A percentile compares a stretch with the other conserved stretches of the same genome.
These are phyloP conservation scores for Sciurus carolinensis DNA, from an alignment of 2,797 vertebrate genomes.

Conservation along the genomic window DNA sequence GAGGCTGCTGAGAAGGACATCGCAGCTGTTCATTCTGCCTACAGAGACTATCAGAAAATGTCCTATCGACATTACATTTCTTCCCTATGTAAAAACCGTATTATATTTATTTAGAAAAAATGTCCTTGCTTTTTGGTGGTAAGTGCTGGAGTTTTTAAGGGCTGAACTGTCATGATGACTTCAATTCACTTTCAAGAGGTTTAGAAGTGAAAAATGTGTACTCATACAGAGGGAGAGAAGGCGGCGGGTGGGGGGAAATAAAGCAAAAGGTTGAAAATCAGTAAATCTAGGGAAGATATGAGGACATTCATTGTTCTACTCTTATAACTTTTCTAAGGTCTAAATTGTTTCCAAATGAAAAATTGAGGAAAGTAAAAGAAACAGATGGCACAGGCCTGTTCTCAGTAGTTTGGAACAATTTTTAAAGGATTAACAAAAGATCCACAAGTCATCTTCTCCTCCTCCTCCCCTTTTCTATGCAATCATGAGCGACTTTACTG, in stretches of 20 bases:
- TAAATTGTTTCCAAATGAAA: slow-evolving; percentile 48
- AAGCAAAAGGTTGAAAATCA: not conserved
- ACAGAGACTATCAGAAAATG: not conserved
- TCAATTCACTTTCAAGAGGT: slow-evolving; percentile 12
- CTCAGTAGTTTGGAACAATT: not conserved
- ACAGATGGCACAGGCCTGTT: not conserved
- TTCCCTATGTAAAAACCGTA: not conserved
- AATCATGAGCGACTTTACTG: not conserved
- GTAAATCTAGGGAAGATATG: not conserved
- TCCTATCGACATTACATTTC: not conserved
- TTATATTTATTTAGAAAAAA: slow-evolving; percentile 33
- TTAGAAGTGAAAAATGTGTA: not conserved
- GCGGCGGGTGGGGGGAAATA: no score
- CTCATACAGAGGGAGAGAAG: no score
- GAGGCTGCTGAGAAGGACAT: not conserved
- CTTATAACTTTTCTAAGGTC: not conserved
- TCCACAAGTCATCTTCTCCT: not conserved
- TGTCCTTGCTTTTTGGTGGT: not conserved
- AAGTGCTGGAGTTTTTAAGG: not conserved
- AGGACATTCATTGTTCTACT: not conserved
- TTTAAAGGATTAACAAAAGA: slow-evolving; percentile 31
- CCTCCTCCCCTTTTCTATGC: not conserved
- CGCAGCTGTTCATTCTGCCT: not conserved
- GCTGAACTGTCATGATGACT: not conserved
- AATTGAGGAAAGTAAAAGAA: not conserved